A percentile compares a stretch with the other conserved stretches of the same genome.
phyloP scores from a whole-genome alignment of 2,113 vertebrate genomes.

The Nothoprocta perdicaria region DNA sequence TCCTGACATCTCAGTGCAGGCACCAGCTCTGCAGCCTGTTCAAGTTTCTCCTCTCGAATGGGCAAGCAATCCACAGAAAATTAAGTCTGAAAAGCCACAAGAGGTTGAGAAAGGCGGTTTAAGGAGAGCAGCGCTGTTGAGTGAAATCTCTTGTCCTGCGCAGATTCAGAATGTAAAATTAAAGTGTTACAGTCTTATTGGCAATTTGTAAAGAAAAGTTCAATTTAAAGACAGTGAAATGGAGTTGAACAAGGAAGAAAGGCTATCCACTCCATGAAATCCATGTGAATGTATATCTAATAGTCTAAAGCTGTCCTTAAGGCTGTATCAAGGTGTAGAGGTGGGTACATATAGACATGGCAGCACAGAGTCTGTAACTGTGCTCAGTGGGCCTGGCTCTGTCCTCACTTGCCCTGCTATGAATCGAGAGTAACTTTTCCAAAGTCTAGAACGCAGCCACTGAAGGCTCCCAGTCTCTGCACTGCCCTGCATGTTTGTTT shows the following conservation, averaged over 20 bases:
- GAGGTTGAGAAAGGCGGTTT: slow-evolving; percentile 23
- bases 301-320: neutral
- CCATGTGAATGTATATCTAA: fast-evolving
- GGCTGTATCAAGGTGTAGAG: neutral
- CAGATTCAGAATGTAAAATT: slow-evolving; percentile 41
- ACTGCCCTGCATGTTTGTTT: fast-evolving
- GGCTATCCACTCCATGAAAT: neutral
- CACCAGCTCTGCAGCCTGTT: slow-evolving; percentile 71
- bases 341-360: neutral
- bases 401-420: neutral
- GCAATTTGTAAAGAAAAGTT: neutral
- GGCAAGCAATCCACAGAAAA: slow-evolving; percentile 87
- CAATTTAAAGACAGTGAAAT: neutral
- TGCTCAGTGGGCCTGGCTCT: neutral
- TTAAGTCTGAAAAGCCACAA: slow-evolving; percentile 82
- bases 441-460: neutral
- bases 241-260: neutral
- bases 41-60: slow-evolving; percentile 83
- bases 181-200: neutral
- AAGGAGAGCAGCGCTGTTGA: neutral
- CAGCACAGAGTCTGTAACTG: neutral
- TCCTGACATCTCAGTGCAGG: slow-evolving; percentile 78
- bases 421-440: neutral
- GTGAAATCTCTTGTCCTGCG: neutral
- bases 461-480: neutral